Conservation (phyloP, 2,888 invertebrate genomes). For the Brachypalpus laphriformis region DNA sequence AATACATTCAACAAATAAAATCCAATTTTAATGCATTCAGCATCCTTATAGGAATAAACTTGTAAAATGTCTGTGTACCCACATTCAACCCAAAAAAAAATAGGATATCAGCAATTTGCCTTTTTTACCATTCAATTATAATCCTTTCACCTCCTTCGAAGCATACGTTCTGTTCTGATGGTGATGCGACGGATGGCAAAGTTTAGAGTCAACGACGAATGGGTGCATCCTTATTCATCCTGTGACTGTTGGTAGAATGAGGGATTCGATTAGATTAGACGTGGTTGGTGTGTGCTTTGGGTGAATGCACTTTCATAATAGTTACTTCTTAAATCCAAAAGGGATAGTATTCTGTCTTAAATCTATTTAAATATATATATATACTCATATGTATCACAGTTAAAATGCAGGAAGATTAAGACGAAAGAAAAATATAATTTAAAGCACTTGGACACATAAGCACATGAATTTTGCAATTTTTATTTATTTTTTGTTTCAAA, state of each 20-base stretch:
- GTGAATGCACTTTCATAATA: conserved; percentile 53
- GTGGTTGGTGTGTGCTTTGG: conserved; percentile 6
- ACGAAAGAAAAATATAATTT: conserved; percentile 24
- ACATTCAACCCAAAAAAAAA: background rate
- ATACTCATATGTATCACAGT: conserved; percentile 63
- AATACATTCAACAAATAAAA: conserved; percentile 61
- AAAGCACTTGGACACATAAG: conserved; percentile 73
- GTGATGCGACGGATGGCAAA: conserved; percentile 13
- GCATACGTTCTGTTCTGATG: conserved; percentile 53
- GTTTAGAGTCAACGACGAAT: conserved; percentile 54
- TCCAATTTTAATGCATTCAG: conserved; percentile 69
- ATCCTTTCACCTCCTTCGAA: conserved; percentile 68
- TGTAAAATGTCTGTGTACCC: conserved; percentile 39
- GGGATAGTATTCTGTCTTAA: conserved; percentile 28
- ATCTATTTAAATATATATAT: conserved; percentile 21
- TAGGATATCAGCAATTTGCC: conserved; percentile 20
- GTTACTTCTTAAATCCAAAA: conserved; percentile 21
- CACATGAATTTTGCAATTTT: conserved; percentile 24
- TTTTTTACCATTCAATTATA: conserved; percentile 72
- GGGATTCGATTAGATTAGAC: conserved; percentile 59
- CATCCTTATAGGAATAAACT: conserved; percentile 48
- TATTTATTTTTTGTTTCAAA: background rate
- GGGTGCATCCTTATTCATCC: conserved; percentile 57
- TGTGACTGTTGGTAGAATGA: background rate
- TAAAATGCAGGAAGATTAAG: conserved; percentile 51